Percentiles rank a stretch among this genome's conserved stretches.
Evolutionary conservation across 2,113 vertebrate species (phyloP).

Genomic region (Numenius arquata): DNA sequence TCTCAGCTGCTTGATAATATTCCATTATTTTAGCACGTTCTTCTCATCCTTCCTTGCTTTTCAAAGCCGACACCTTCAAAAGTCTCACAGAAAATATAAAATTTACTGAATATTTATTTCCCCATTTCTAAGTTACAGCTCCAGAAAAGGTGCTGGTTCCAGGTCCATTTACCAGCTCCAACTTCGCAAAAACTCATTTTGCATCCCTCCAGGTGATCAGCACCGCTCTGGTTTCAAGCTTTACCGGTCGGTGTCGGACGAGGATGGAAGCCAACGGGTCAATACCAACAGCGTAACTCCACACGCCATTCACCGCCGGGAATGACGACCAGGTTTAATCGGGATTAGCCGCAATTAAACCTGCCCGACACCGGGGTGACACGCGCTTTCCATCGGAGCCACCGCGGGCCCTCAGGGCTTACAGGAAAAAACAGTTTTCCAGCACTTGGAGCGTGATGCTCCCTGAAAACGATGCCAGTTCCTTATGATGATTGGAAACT

Average conservation of each 20-base stretch:
- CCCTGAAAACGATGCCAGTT: background rate
- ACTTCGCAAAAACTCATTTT: background rate
- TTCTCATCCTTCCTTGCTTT: background rate
- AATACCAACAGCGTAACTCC: background rate
- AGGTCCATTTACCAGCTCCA: background rate
- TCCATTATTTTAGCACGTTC: background rate
- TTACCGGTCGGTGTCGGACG: background rate
- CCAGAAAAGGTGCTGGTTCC: background rate
- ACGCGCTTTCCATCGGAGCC: rapidly evolving
- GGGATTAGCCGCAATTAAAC: background rate
- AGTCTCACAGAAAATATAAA: background rate
- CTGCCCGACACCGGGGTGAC: background rate
- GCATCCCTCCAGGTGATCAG: background rate
- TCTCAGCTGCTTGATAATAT: background rate
- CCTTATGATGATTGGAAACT: background rate
- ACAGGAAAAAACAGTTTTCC: background rate
- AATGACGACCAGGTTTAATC: background rate
- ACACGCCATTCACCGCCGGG: rapidly evolving
- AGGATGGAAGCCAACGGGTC: background rate
- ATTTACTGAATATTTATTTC: background rate
- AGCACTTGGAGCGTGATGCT: rapidly evolving
- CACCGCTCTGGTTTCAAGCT: background rate
- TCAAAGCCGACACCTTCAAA: background rate
- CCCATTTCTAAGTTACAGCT: background rate
- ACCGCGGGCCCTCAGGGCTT: rapidly evolving